Base-by-base conservation (phyloP, 2,113 vertebrate species). In the Gobius niger region DNA sequence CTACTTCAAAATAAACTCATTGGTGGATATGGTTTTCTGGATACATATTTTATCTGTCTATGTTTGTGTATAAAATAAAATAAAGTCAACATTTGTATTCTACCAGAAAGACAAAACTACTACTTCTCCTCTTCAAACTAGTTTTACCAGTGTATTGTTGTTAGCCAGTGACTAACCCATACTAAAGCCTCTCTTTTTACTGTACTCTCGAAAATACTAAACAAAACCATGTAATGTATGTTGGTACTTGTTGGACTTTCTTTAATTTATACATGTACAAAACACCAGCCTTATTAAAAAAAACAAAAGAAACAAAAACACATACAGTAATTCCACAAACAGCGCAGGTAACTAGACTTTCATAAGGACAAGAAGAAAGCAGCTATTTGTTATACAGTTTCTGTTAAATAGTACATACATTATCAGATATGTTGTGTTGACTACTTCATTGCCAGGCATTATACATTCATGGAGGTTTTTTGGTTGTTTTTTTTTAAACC, bases 301-400 rank as follows among this genome's bases (percentile, higher is more conserved):
- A 40, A 57, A 57, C 14, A 34, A 34, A 34, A 34, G 24, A 34
- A 34, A 34, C 24, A 34, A 34, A 34, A 34, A 57, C 19, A 57
- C 40, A 59, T 14, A 63, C 42, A 6, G 15, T 44, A 15, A 54
- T 24, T 24, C 72, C 66, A 49, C 19, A 71, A 73, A 70, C 14
- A 54, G 52, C 51, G 42, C 50, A 0, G 34, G n/a, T 9, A 78
- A 67, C 9, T 41, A 40, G 64, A n/a, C 78, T 16, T 70, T 16
- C 34, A 49, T 60, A 47, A 19, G 52, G 72, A 76, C 85, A 24
- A 41, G 74, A 85, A 87, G 75, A 86, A 85, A 85, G 78, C 78
- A 73, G 67, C 72, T 73, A 82, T 90, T 91, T 89, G 90, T 89
- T 88, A 82, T 74, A 78, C 63, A 63, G 66, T 82, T 86, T 85